Base-by-base conservation (phyloP, 2,797 vertebrate genomes). In the Acanthopagrus latus region DNA sequence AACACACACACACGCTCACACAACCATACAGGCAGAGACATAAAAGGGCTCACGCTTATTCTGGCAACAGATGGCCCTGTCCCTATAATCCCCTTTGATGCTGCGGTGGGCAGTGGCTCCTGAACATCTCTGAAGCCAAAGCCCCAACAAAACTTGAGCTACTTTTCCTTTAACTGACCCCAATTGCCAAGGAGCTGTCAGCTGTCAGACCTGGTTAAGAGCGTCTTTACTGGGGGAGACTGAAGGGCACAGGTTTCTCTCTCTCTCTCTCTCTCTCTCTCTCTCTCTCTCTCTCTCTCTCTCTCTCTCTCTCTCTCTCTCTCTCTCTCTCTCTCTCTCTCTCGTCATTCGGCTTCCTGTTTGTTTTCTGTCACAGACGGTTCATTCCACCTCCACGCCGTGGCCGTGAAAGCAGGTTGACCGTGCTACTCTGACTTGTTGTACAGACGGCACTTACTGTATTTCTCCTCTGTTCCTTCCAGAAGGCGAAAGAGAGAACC, bases 101-200 rank as follows among this genome's bases (percentile, higher is more conserved):
- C 94, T 95, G 93, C 82, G 91, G 85, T 94, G 93, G 95, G 92
- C 95, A 95, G 93, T 93, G 93, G 92, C 94, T 95, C 91, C 89
- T 91, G 91, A 95, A 94, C 94, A 94, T 94, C 93, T 94, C 93
- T 86, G 90, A 89, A 90, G 90, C 91, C 89, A 94, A 95, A 95
- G 94, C 95, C 86, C 60, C 91, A 87, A 84, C 92, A 94, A 95
- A 95, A 95, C 94, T 93, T 95, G 92, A 95, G 93, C 95, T 94
- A 94, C 95, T 95, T 95, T 95, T 95, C 94, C 92, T 94, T 94
- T 93, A 95, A 95, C 94, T 95, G 93, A 95, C 94, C 95, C 94
- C 94, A 93, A 93, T 95, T 95, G 94, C 92, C 90, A 88, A 92
- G 90, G 93, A 95, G 91, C 93, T 93, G 94, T 94, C 94, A 93